A percentile compares a stretch with the other conserved stretches of the same genome.
These are phyloP conservation scores for Nemoura dubitans DNA, from an alignment of 2,888 invertebrate genomes.

Conservation along the genomic window DNA sequence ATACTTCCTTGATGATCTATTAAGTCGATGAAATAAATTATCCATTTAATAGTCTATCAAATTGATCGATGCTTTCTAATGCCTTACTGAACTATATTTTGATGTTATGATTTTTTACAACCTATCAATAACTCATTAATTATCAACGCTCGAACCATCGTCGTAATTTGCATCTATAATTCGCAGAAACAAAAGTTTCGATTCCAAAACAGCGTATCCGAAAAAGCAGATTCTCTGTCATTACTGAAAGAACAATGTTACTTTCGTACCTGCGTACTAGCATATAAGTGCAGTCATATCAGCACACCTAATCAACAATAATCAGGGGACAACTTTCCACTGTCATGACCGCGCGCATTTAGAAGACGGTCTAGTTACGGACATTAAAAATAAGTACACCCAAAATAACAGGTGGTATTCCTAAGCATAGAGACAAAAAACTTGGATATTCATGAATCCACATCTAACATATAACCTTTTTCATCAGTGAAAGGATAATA, in stretches of 20 bases:
- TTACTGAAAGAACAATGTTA: not conserved
- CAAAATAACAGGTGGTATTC: slow-evolving; percentile 1
- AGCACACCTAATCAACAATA: not conserved
- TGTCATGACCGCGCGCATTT: not conserved
- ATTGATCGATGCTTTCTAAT: not conserved
- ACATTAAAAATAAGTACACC: not conserved
- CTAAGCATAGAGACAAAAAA: not conserved
- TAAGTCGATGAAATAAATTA: no score
- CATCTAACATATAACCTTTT: not conserved
- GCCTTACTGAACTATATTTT: not conserved
- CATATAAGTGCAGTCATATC: not conserved
- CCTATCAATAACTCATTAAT: not conserved
- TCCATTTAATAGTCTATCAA: not conserved
- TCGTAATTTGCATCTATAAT: not conserved
- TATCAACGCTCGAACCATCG: not conserved
- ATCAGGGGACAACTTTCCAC: not conserved
- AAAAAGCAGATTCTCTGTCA: not conserved
- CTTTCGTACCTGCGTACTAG: not conserved
- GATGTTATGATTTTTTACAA: not conserved
- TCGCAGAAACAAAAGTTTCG: not conserved
- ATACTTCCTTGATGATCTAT: no score
- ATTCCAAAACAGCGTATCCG: not conserved
- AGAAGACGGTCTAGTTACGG: not conserved
- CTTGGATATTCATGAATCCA: not conserved
- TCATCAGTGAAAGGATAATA: slow-evolving; percentile 32